phyloP scores from a whole-genome alignment of 92 coral and sea anemone species.

The Plumapathes pennacea region DNA sequence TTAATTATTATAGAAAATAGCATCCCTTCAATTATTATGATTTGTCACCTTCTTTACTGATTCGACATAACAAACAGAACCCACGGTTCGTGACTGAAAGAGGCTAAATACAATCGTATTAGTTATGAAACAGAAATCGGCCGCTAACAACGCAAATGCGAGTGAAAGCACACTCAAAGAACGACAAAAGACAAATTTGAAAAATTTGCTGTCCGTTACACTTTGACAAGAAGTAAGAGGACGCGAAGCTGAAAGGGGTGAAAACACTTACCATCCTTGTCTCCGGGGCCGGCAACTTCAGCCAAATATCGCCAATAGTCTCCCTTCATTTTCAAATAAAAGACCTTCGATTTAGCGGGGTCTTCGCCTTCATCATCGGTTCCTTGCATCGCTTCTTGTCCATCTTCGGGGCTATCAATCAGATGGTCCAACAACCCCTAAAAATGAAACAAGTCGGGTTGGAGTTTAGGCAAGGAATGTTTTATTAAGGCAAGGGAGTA shows the following conservation, averaged over 20 bases:
- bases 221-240: neutral
- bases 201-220: neutral
- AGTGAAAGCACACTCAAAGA: too few relatives aligned
- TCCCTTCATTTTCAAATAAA: constrained; percentile 85
- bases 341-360: constrained; percentile 48
- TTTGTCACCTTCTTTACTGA: too few relatives aligned
- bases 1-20: too few relatives aligned
- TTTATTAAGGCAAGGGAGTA: too few relatives aligned
- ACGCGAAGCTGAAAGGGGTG: neutral
- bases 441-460: neutral
- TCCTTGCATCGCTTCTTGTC: neutral
- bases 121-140: too few relatives aligned
- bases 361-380: neutral
- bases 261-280: constrained; percentile 6
- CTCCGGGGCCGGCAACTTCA: constrained; percentile 51
- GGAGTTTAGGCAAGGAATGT: neutral
- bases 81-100: too few relatives aligned
- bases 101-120: too few relatives aligned
- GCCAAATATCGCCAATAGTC: constrained; percentile 76
- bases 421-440: constrained; percentile 10
- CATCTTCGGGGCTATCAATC: neutral
- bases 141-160: too few relatives aligned
- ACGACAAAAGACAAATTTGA: neutral
- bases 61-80: too few relatives aligned
- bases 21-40: too few relatives aligned